Evolutionary conservation across 1,140 invertebrate genomes (phyloP), one percentile per base, ranked within the genome.

Genomic region (Solen grandis): DNA sequence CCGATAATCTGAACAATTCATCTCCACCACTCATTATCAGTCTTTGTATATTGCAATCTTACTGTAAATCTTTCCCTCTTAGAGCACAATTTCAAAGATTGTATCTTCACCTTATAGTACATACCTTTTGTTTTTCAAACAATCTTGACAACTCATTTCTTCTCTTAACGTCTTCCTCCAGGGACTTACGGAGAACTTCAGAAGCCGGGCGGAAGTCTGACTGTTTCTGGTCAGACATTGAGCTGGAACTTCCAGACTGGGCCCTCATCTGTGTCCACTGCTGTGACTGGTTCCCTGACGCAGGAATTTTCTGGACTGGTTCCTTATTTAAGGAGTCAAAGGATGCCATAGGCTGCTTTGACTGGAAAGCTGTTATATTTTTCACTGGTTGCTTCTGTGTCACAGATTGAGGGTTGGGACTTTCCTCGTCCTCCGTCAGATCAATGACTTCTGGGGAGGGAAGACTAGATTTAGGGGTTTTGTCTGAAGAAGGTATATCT

Each of bases 81-180:
- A n/a, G n/a, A n/a, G n/a, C n/a, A n/a, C n/a, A n/a, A n/a, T n/a
- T n/a, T n/a, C n/a, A n/a, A n/a, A n/a, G n/a, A n/a, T n/a, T n/a
- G n/a, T n/a, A n/a, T n/a, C n/a, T n/a, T n/a, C n/a, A n/a, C n/a
- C n/a, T n/a, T n/a, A 35, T 36, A 25, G 41, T 70, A 19, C 25
- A n/a, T 82, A 87, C 82, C 84, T 85, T 85, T 68, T 84, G 80
- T 74, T 72, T 85, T 22, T 84, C 74, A 31, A 85, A 22, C 16
- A 66, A 46, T 50, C 57, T 83, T 4, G 60, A 25, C 29, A 86
- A 41, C 2, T 77, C 63, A 70, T 82, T 78, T 55, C 85, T 82
- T 19, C 35, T 62, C n/a, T 76, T 52, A 14, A 84, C 78, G 36
- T 82, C 80, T 52, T 35, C 38, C 57, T 84, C 55, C 35, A 86